phyloP scores from a whole-genome alignment of 2,797 vertebrate species.

The Characodon lateralis region DNA sequence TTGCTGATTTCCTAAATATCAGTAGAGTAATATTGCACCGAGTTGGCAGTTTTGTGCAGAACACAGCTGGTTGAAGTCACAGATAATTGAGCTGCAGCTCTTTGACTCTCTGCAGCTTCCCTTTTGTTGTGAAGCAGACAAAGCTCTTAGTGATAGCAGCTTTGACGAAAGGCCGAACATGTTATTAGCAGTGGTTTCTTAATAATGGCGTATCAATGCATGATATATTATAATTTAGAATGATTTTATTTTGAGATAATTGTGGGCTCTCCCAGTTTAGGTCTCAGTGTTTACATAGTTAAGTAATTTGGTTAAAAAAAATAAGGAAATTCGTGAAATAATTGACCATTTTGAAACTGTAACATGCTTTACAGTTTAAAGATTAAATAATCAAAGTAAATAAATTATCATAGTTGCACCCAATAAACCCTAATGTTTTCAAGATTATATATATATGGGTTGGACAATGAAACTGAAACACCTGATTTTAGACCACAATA shows the following conservation, averaged over 20 bases:
- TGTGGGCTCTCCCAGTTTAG: conserved; percentile 4
- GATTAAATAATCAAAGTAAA: background rate
- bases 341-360: background rate
- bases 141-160: conserved; percentile 45
- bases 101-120: conserved; percentile 33
- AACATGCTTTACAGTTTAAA: background rate
- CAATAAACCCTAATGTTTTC: too few relatives aligned
- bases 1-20: conserved; percentile 16
- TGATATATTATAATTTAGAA: conserved; percentile 13
- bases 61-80: conserved; percentile 38
- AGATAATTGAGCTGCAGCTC: conserved; percentile 51
- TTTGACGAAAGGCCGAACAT: conserved; percentile 35
- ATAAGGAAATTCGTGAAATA: background rate
- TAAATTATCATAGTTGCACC: background rate
- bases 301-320: background rate
- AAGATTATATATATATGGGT: too few relatives aligned
- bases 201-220: conserved; percentile 24
- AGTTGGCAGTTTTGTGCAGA: conserved; percentile 36
- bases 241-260: conserved; percentile 22
- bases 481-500: too few relatives aligned
- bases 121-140: conserved; percentile 50
- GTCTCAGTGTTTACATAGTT: conserved; percentile 12
- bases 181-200: conserved; percentile 51
- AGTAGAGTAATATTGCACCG: background rate
- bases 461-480: too few relatives aligned